phyloP scores from a whole-genome alignment of 2,888 invertebrate genomes.

The Apodemia arnacis region DNA sequence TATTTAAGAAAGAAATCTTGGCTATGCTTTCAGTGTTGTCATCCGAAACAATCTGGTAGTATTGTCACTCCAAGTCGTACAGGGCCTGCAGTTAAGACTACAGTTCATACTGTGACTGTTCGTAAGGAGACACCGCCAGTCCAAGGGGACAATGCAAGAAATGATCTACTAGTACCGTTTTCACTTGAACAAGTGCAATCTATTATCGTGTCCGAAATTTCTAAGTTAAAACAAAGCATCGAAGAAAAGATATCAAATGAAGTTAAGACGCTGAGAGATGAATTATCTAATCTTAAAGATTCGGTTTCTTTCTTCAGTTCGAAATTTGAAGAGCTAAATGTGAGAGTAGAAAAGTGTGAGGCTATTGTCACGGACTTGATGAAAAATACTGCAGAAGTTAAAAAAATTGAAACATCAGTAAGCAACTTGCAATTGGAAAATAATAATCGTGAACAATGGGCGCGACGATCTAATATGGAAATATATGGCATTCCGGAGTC shows the following conservation, averaged over 20 bases:
- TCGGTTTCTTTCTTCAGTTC: background rate
- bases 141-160: background rate
- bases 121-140: background rate
- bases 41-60: background rate
- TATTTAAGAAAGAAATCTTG: background rate
- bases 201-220: background rate
- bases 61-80: background rate
- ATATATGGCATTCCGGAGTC: too few relatives aligned
- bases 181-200: background rate
- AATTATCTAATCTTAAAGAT: background rate
- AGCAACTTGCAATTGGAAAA: background rate
- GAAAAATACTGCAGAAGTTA: background rate
- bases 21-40: background rate
- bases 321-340: background rate
- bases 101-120: background rate
- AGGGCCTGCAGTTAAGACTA: background rate
- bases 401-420: background rate
- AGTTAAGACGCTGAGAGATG: background rate
- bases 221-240: background rate
- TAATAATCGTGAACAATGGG: background rate
- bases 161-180: background rate
- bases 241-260: background rate
- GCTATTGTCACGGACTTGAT: background rate
- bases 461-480: too few relatives aligned
- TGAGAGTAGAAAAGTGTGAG: background rate